phyloP scores from a whole-genome alignment of 2,888 invertebrate species.

The Xylocampa areola region DNA sequence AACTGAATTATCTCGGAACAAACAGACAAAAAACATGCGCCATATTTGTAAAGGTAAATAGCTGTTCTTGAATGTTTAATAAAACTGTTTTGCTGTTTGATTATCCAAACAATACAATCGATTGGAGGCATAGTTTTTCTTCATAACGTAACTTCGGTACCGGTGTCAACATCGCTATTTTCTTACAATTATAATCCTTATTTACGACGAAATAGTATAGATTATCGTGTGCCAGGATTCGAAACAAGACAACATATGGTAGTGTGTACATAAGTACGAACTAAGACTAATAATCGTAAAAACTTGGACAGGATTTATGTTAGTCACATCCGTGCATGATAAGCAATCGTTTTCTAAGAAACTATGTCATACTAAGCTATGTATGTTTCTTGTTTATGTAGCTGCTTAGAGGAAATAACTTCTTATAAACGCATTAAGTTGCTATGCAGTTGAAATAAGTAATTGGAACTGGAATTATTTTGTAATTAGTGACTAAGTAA shows the following conservation, averaged over 20 bases:
- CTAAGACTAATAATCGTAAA: conserved; percentile 57
- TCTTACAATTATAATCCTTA: conserved; percentile 19
- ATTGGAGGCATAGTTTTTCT: conserved; percentile 23
- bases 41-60: conserved; percentile 36
- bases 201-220: conserved; percentile 5
- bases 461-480: conserved; percentile 49
- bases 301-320: conserved; percentile 65
- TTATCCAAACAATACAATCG: conserved; percentile 26
- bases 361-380: conserved; percentile 58
- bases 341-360: conserved; percentile 72
- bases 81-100: conserved; percentile 19
- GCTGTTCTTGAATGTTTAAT: conserved; percentile 39
- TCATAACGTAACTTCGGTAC: conserved; percentile 14
- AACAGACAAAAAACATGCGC: conserved; percentile 16
- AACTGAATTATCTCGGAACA: conserved; percentile 5
- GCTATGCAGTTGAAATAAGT: conserved; percentile 37
- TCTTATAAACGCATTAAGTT: conserved; percentile 60
- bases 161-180: conserved; percentile 14
- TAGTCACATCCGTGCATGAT: conserved; percentile 72
- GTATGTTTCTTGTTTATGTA: conserved; percentile 53
- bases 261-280: conserved; percentile 40
- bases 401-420: conserved; percentile 58
- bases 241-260: conserved; percentile 23
- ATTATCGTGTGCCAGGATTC: conserved; percentile 25
- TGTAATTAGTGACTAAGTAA: conserved; percentile 29